phyloP scores from a whole-genome alignment of 2,888 invertebrate genomes.

The Empis stercorea region DNA sequence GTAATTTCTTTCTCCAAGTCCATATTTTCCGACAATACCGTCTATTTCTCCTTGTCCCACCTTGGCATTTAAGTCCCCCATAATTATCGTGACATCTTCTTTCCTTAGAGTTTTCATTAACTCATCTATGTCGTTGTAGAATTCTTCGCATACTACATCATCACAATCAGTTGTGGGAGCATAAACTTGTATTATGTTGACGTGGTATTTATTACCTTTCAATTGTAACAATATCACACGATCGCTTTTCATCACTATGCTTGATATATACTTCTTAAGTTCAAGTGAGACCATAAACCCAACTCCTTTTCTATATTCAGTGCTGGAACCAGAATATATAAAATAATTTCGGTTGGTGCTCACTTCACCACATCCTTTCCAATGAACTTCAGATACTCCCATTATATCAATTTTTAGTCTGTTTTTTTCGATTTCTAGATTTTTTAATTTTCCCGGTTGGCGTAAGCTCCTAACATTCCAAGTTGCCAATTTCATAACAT shows the following conservation, averaged over 20 bases:
- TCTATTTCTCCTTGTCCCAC: background rate
- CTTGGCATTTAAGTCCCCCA: background rate
- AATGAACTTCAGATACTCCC: background rate
- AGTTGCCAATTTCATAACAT: background rate
- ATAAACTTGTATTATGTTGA: background rate
- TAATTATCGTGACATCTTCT: background rate
- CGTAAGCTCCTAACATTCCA: background rate
- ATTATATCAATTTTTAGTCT: background rate
- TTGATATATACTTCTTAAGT: background rate
- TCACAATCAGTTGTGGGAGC: background rate
- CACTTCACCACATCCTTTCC: background rate
- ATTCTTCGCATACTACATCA: background rate
- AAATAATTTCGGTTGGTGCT: background rate
- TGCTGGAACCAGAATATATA: background rate
- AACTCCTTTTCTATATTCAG: background rate
- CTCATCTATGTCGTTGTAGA: background rate
- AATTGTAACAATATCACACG: background rate
- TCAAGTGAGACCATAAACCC: background rate
- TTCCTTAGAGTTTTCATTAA: background rate
- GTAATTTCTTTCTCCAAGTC: background rate
- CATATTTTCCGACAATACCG: background rate
- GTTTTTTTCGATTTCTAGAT: background rate
- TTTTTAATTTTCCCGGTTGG: background rate
- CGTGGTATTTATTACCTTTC: background rate
- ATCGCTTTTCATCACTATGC: background rate